These are phyloP conservation scores for Siniperca chuatsi DNA, from an alignment of 2,113 vertebrate species.

Conservation along the genomic window DNA sequence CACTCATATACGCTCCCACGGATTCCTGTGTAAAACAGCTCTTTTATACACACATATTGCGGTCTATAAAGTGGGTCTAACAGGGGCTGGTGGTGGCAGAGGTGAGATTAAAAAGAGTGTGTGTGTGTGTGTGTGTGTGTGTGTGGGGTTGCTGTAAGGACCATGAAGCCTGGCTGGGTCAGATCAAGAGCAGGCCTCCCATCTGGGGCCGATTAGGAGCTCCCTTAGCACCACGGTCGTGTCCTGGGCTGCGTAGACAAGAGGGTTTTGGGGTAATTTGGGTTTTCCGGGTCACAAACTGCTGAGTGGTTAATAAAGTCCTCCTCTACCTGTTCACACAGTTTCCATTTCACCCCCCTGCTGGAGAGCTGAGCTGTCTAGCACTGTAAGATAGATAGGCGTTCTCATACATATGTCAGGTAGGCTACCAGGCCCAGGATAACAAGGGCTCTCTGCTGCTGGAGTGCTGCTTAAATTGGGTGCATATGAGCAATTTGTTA, in stretches of 20 bases:
- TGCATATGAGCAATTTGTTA: conserved; percentile 83
- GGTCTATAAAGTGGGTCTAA: conserved; percentile 72
- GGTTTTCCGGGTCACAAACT: conserved; percentile 84
- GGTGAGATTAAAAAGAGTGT: conserved; percentile 67
- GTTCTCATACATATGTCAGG: conserved; percentile 64
- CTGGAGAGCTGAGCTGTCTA: conserved; percentile 68
- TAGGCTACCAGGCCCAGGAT: conserved; percentile 56
- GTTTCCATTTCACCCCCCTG: conserved; percentile 60
- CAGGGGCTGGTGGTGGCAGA: conserved; percentile 51
- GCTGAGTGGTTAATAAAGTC: conserved; percentile 85
- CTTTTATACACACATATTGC: conserved; percentile 65
- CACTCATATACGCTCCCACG: conserved; percentile 53
- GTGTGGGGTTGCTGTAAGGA: conserved; percentile 51
- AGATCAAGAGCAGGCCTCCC: conserved; percentile 82
- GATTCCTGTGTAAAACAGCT: conserved; percentile 65
- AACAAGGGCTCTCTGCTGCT: conserved; percentile 67
- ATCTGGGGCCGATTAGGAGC: conserved; percentile 82
- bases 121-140: no score
- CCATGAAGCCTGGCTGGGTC: conserved; percentile 68
- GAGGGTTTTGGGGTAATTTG: conserved; percentile 83
- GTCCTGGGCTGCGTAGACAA: conserved; percentile 67
- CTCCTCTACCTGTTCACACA: conserved; percentile 82
- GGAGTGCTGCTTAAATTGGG: conserved; percentile 73
- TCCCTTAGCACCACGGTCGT: conserved; percentile 58
- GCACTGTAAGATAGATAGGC: conserved; percentile 67